Percentiles rank a stretch among this genome's conserved stretches.
Evolutionary conservation across 2,888 invertebrate species (phyloP).

Genomic region (Rotaria macrura): DNA sequence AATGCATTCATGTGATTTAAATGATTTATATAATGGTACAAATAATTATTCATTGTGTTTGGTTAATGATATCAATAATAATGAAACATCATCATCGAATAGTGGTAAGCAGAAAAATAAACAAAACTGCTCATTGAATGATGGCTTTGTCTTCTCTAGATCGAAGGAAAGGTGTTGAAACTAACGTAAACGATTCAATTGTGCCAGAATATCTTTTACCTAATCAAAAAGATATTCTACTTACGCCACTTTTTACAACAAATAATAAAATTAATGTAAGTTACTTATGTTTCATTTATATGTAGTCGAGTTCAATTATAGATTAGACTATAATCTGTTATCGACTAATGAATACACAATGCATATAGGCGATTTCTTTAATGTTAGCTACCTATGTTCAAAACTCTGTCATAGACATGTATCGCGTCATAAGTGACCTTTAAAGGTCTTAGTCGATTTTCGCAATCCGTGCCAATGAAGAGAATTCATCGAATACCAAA

Average conservation of each 20-base stretch:
- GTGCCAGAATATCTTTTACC: slow-evolving; percentile 93
- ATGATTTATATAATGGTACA: slow-evolving; percentile 30
- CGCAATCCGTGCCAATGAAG: too few species aligned
- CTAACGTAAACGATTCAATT: slow-evolving; percentile 82
- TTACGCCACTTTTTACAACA: slow-evolving; percentile 56
- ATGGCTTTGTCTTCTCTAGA: background rate
- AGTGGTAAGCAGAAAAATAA: background rate
- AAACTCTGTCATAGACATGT: background rate
- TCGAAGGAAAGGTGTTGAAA: slow-evolving; percentile 20
- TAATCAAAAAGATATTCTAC: slow-evolving; percentile 71
- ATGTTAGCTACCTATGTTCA: background rate
- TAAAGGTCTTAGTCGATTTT: too few species aligned
- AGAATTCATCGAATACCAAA: too few species aligned
- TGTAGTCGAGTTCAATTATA: background rate
- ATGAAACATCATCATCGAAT: slow-evolving; percentile 56
- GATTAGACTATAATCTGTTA: background rate
- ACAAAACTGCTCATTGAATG: background rate
- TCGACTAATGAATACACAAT: background rate
- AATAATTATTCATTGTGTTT: slow-evolving; percentile 61
- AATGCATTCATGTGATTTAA: slow-evolving; percentile 32
- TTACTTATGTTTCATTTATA: too few species aligned
- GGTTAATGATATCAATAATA: slow-evolving; percentile 80
- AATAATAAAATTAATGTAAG: background rate
- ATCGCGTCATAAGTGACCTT: too few species aligned
- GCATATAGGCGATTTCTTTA: too few species aligned